Evolutionary conservation across 2,888 invertebrate genomes (phyloP).

Genomic region (Nowickia ferox): DNA sequence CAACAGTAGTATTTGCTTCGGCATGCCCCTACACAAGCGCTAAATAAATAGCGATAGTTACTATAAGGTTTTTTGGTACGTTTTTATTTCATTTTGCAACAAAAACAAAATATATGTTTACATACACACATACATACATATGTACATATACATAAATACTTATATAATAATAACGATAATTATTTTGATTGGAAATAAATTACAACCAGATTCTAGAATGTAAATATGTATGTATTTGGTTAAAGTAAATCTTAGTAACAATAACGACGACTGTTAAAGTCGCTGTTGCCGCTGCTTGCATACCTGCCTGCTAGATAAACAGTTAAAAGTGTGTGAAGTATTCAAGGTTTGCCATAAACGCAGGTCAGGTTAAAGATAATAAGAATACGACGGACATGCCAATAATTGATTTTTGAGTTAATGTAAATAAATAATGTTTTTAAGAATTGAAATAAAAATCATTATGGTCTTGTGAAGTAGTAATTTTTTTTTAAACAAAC

Average conservation of each 20-base stretch:
- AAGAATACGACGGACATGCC: neutral
- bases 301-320: neutral
- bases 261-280: slow-evolving; percentile 10
- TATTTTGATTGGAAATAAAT: slow-evolving; percentile 35
- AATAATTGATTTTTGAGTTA: neutral
- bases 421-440: neutral
- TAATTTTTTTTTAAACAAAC: no score
- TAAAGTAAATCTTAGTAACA: slow-evolving; percentile 19
- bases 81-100: slow-evolving; percentile 3
- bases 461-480: no score
- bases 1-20: neutral
- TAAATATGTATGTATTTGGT: slow-evolving; percentile 7
- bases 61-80: neutral
- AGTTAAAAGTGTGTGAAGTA: slow-evolving; percentile 17
- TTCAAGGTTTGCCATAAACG: slow-evolving; percentile 29
- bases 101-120: neutral
- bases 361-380: neutral
- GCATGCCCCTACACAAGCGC: neutral
- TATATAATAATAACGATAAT: neutral
- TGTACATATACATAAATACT: neutral
- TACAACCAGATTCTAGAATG: neutral
- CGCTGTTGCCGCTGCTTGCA: neutral
- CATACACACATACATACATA: neutral
- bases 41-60: slow-evolving; percentile 44
- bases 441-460: neutral